phyloP scores from a whole-genome alignment of 2,113 vertebrate species.

The Pterocles orientalis region DNA sequence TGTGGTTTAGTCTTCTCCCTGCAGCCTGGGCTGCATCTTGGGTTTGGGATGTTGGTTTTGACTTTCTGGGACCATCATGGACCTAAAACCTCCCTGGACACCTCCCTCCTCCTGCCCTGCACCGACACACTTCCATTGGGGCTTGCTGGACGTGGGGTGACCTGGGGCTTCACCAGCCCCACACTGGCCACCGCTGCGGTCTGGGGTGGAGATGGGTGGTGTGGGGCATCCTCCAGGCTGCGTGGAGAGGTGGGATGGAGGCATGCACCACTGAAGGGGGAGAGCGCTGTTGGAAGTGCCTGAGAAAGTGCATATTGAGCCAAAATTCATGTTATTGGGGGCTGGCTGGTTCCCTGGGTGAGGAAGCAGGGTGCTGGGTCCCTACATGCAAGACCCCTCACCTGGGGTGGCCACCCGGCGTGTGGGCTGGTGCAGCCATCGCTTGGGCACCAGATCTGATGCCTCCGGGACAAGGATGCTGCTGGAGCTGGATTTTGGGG shows the following conservation, averaged over 20 bases:
- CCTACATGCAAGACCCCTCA: fast-evolving
- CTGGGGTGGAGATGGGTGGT: background rate
- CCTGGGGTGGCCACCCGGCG: background rate
- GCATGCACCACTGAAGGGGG: background rate
- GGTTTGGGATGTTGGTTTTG: background rate
- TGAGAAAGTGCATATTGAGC: background rate
- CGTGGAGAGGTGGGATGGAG: background rate
- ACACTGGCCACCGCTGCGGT: fast-evolving
- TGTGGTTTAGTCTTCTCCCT: background rate
- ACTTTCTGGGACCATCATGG: background rate
- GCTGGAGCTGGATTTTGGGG: background rate
- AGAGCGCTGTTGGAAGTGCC: background rate
- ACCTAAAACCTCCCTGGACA: background rate
- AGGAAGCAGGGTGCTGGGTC: background rate
- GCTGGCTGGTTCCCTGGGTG: background rate
- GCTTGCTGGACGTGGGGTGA: background rate
- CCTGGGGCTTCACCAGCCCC: background rate
- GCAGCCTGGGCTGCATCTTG: background rate
- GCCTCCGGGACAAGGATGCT: background rate
- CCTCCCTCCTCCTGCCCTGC: background rate
- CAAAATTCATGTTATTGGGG: background rate
- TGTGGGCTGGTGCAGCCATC: background rate
- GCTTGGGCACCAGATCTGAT: fast-evolving
- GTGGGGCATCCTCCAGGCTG: background rate
- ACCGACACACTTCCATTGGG: background rate